These are phyloP conservation scores for Colletes collaris DNA, from an alignment of 2,888 invertebrate genomes.

Conservation along the genomic window DNA sequence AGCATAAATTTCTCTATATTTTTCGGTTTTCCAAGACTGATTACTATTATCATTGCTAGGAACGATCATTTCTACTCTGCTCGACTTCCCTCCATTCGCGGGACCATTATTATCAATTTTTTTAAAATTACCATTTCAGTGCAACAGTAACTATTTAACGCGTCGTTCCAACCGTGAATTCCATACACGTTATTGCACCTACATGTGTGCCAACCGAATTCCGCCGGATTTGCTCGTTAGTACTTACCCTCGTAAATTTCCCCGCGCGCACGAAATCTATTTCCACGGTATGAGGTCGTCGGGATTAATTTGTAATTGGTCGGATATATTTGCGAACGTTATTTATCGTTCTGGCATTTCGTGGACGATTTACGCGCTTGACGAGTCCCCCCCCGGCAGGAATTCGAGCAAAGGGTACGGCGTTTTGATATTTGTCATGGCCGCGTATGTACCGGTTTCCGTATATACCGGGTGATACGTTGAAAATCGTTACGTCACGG, in stretches of 20 bases:
- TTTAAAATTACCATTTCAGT: background rate
- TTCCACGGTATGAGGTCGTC: slow-evolving; percentile 48
- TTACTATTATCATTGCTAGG: too few species aligned
- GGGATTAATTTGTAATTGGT: slow-evolving; percentile 47
- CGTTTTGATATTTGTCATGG: too few species aligned
- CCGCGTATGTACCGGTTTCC: too few species aligned
- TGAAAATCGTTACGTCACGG: slow-evolving; percentile 3
- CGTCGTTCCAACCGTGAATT: background rate
- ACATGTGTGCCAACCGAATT: slow-evolving; percentile 25
- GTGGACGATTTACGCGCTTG: slow-evolving; percentile 16
- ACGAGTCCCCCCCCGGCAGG: slow-evolving; percentile 1
- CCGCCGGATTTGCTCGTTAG: slow-evolving; percentile 25
- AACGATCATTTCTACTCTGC: too few species aligned
- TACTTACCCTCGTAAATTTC: slow-evolving; percentile 45
- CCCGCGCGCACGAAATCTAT: slow-evolving; percentile 37
- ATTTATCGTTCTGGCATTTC: slow-evolving; percentile 18
- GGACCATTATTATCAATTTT: background rate
- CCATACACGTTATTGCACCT: background rate
- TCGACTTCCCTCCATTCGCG: too few species aligned
- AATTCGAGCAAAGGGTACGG: background rate
- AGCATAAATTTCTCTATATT: too few species aligned
- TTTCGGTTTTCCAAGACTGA: too few species aligned
- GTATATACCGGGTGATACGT: background rate
- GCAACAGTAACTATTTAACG: background rate
- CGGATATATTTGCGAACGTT: slow-evolving; percentile 37